Evolutionary conservation across 1,140 invertebrate genomes (phyloP), one percentile per base, ranked within the genome.

Genomic region (Zaprionus inermis): DNA sequence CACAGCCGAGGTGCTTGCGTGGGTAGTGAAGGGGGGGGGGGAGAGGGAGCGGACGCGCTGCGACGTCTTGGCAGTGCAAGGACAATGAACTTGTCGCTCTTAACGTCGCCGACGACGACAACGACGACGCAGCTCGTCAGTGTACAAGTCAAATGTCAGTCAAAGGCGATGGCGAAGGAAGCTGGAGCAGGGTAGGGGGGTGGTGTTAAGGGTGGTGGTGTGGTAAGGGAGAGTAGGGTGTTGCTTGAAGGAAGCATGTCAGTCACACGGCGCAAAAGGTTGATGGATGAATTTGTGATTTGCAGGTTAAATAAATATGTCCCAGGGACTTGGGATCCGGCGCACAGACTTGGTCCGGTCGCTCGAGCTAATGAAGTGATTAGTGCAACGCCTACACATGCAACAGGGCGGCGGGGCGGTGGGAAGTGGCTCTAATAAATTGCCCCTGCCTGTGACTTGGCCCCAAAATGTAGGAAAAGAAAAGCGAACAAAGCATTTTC

Each of bases 271-370:
- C 64, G 36, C 55, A 89, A 90, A 44, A 84, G 78, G 81, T 89
- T 89, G 84, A 89, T 89, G 84, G 81, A 89, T 89, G 84, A 90
- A 90, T 89, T 89, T 84, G 85, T 89, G 85, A 84, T 84, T 89
- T 84, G 84, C 84, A 89, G 84, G 84, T 89, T 89, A 89, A 81
- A 89, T 89, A 89, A 89, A 89, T 89, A 80, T 72, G 81, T 84
- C 61, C 34, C 77, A 68, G 68, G 60, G 46, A 52, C 46, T 51
- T 22, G 9, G 57, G 36, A 38, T 34, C 20, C 34, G 24, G 10
- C n/a, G 3, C 59, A 34, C 36, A 34, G 5, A 16, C n/a, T 46
- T 63, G 5, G 34, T 30, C 59, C 57, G 65, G 54, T 61, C 60
- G 64, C 49, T 68, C 14, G 54, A 65, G 84, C 85, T 89, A 89